These are phyloP conservation scores for Melipona quadrifasciata DNA, from an alignment of 1,140 invertebrate species.

Conservation along the genomic window DNA sequence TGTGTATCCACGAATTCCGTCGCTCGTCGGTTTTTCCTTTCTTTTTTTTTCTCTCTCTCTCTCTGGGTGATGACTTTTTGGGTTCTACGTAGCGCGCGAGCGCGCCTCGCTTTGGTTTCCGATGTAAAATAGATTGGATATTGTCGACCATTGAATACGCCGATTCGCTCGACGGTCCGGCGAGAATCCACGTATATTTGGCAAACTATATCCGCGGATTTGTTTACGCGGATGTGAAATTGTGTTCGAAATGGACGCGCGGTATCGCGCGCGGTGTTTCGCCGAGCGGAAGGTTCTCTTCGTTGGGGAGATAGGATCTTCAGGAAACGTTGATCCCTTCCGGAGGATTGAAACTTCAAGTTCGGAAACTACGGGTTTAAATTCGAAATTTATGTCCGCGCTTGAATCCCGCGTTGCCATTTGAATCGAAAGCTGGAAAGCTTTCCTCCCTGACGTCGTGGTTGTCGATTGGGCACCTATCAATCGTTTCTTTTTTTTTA, in stretches of 20 bases:
- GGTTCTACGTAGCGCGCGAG: background rate
- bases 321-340: too few species aligned
- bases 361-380: too few species aligned
- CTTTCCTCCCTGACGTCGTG: background rate
- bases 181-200: conserved; percentile 9
- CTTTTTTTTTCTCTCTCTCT: background rate
- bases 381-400: too few species aligned
- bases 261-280: background rate
- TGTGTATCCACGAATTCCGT: conserved; percentile 8
- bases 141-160: background rate
- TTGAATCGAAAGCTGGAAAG: background rate
- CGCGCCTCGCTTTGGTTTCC: background rate
- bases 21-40: background rate
- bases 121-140: background rate
- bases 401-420: too few species aligned
- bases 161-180: background rate
- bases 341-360: too few species aligned
- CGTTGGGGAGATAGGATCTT: background rate
- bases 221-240: background rate
- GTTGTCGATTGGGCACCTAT: too few species aligned
- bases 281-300: background rate
- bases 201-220: background rate
- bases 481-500: too few species aligned
- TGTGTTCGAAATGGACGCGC: background rate
- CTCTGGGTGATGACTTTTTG: background rate